Conservation (phyloP, 2,888 invertebrate species). For the Cephonodes hylas region DNA sequence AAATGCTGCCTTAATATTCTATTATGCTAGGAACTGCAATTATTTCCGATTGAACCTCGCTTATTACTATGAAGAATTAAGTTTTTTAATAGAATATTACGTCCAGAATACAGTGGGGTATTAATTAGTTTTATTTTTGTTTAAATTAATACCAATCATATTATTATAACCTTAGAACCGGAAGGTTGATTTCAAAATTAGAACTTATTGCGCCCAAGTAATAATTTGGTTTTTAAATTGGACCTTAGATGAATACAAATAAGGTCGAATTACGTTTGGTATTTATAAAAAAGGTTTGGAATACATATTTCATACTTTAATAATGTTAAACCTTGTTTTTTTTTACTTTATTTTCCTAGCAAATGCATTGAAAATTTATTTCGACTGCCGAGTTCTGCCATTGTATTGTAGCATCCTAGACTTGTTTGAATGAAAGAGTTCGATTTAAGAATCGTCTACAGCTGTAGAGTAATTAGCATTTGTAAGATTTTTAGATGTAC, state of each 20-base stretch:
- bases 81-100: background rate
- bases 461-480: constrained; percentile 11
- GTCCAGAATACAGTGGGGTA: background rate
- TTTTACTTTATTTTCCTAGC: too few relatives aligned
- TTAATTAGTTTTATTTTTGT: background rate
- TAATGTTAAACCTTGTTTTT: too few relatives aligned
- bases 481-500: constrained; percentile 13
- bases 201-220: too few relatives aligned
- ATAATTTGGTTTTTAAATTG: too few relatives aligned
- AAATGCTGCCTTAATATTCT: background rate
- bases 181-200: too few relatives aligned
- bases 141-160: too few relatives aligned
- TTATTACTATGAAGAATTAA: background rate
- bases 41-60: background rate
- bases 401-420: background rate
- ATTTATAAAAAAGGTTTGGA: too few relatives aligned
- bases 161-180: too few relatives aligned
- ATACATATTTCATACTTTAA: too few relatives aligned
- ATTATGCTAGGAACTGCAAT: background rate
- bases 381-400: background rate
- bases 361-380: background rate
- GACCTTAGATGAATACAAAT: too few relatives aligned
- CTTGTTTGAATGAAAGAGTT: background rate
- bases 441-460: background rate
- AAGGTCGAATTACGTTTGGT: too few relatives aligned